These are phyloP conservation scores for Ellobius talpinus DNA, from an alignment of 2,113 vertebrate species.

Conservation along the genomic window DNA sequence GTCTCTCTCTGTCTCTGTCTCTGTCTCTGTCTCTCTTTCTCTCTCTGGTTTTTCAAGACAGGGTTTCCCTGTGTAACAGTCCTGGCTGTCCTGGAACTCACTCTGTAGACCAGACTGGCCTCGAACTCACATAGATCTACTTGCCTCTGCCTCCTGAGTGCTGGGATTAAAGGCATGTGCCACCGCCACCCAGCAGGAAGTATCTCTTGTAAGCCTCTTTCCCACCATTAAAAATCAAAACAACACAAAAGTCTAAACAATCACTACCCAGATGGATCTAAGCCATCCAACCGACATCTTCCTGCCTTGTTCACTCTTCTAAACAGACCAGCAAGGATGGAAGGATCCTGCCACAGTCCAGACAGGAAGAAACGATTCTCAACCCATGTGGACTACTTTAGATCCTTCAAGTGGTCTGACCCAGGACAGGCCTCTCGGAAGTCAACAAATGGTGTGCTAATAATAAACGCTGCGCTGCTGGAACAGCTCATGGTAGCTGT, in stretches of 20 bases:
- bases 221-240: background rate
- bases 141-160: background rate
- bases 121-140: background rate
- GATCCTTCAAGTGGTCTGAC: background rate
- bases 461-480: fast-evolving
- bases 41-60: too few species aligned
- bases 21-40: background rate
- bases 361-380: background rate
- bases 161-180: too few species aligned
- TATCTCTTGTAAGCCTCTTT: background rate
- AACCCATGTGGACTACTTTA: background rate
- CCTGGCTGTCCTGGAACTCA: background rate
- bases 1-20: background rate
- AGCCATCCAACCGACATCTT: background rate
- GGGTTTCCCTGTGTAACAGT: too few species aligned
- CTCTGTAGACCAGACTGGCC: background rate
- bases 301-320: background rate
- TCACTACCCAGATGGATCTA: background rate
- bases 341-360: fast-evolving
- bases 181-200: background rate
- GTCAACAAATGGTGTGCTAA: background rate
- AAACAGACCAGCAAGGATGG: background rate
- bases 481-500: background rate
- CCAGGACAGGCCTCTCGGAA: background rate
- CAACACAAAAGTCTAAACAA: background rate